Evolutionary conservation across 1,140 invertebrate species (phyloP).

Genomic region (Pemphigus obesinymphae): DNA sequence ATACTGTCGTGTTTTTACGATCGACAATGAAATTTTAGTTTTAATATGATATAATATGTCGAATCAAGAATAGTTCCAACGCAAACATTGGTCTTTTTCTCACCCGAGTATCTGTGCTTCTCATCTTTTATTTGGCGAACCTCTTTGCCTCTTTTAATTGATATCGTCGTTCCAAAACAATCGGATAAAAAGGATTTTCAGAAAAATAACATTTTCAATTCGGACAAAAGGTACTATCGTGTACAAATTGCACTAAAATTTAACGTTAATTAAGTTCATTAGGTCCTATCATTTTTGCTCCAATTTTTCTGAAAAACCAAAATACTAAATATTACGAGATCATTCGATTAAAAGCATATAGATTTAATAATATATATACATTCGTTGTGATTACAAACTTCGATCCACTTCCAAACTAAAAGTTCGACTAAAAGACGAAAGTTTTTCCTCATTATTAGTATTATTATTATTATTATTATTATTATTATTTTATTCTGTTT

Average conservation of each 20-base stretch:
- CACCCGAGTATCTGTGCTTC: background rate
- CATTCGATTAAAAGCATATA: background rate
- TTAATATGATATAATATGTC: too few relatives aligned
- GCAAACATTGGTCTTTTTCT: background rate
- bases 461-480: too few relatives aligned
- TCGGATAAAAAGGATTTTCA: background rate
- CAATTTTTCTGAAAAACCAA: background rate
- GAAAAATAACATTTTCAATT: background rate
- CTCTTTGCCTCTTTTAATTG: background rate
- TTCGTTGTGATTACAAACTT: background rate
- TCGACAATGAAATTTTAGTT: too few relatives aligned
- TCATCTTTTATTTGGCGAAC: background rate
- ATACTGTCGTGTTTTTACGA: too few relatives aligned
- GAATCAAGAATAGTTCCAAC: too few relatives aligned
- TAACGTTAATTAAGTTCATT: conserved; percentile 1
- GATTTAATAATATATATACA: background rate
- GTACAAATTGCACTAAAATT: background rate
- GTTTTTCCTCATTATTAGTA: background rate
- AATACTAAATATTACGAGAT: background rate
- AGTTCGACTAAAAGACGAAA: background rate
- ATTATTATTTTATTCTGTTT: background rate
- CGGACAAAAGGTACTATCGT: background rate
- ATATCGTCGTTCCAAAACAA: background rate
- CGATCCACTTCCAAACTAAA: background rate
- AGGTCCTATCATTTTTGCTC: background rate